A percentile compares a stretch with the other conserved stretches of the same genome.
Conservation (phyloP, 2,888 invertebrate species). For the Marronus borbonicus region DNA sequence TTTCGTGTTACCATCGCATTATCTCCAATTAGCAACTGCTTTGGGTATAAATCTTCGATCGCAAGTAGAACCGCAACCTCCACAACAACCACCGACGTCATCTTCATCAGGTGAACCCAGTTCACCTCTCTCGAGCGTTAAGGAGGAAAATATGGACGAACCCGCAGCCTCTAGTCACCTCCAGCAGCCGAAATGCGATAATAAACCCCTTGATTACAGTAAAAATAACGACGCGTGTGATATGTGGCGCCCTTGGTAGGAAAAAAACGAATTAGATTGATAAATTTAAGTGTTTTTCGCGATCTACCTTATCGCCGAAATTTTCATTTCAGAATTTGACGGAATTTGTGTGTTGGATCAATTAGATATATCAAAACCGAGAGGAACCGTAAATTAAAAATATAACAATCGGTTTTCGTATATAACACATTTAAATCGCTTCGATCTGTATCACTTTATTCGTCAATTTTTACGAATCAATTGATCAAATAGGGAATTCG, state of each 20-base stretch:
- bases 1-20: slow-evolving; percentile 76
- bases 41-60: slow-evolving; percentile 68
- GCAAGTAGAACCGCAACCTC: slow-evolving; percentile 54
- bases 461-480: too few species aligned
- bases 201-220: slow-evolving; percentile 72
- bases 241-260: slow-evolving; percentile 74
- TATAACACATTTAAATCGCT: too few species aligned
- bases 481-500: too few species aligned
- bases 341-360: too few species aligned
- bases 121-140: slow-evolving; percentile 39
- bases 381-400: too few species aligned
- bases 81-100: neutral
- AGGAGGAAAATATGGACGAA: slow-evolving; percentile 54
- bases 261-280: neutral
- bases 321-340: too few species aligned
- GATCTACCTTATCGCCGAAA: too few species aligned
- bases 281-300: slow-evolving; percentile 8
- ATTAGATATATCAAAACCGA: too few species aligned
- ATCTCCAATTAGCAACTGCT: slow-evolving; percentile 75
- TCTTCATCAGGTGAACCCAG: slow-evolving; percentile 46
- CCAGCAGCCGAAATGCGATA: slow-evolving; percentile 63
- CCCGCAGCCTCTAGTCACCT: slow-evolving; percentile 49
- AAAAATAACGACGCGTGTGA: slow-evolving; percentile 69
- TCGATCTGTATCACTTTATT: too few species aligned
- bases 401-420: too few species aligned